These are phyloP conservation scores for Leucophora obtusa DNA, from an alignment of 2,888 invertebrate species.

Conservation along the genomic window DNA sequence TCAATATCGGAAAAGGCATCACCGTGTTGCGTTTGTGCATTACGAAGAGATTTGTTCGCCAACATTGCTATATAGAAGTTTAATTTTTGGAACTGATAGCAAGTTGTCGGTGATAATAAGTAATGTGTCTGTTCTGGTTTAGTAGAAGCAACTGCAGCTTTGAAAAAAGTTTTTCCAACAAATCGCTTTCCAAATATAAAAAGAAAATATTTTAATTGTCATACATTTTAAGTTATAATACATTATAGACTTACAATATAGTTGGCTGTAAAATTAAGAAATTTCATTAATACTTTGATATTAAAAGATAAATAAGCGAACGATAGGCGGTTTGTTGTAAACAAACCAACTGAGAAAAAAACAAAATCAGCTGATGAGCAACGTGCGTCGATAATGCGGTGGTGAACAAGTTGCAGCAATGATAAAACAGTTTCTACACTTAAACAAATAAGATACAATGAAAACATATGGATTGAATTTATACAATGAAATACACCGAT, in stretches of 20 bases:
- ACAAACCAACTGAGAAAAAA: not conserved
- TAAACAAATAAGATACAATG: too few species aligned
- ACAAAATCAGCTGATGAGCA: not conserved
- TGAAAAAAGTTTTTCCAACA: not conserved
- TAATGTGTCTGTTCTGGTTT: too few species aligned
- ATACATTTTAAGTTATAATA: not conserved
- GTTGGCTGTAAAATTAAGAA: not conserved
- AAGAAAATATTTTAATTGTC: not conserved
- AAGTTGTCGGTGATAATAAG: not conserved
- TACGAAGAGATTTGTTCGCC: conserved; percentile 59
- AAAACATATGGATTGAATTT: too few species aligned
- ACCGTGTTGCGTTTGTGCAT: conserved; percentile 73
- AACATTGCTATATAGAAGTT: conserved; percentile 14
- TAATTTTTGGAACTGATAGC: not conserved
- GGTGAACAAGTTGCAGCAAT: not conserved
- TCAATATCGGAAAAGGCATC: conserved; percentile 71
- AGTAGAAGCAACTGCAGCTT: not conserved
- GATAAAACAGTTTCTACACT: too few species aligned
- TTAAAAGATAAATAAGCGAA: not conserved
- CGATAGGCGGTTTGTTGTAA: not conserved
- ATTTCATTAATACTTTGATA: conserved; percentile 35
- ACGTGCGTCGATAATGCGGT: conserved; percentile 3
- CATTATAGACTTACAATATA: conserved; percentile 15
- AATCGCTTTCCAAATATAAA: conserved; percentile 9
- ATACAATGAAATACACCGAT: too few species aligned